Evolutionary conservation across 1,140 invertebrate genomes (phyloP).

Genomic region (Eumaeus atala): DNA sequence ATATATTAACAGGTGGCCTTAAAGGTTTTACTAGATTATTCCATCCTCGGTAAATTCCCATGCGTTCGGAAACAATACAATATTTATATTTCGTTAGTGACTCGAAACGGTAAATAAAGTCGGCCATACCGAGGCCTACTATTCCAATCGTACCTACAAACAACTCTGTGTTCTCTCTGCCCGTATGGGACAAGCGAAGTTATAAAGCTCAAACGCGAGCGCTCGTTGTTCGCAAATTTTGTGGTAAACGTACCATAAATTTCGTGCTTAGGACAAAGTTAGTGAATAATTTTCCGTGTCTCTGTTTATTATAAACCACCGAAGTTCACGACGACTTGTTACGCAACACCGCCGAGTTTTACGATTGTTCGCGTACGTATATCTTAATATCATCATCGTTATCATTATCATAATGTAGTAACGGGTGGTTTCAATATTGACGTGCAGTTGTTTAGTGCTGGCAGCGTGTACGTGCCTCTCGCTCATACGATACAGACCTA

Average conservation of each 20-base stretch:
- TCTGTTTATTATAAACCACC: conserved; percentile 59
- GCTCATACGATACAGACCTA: no score
- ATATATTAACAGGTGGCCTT: no score
- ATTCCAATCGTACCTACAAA: conserved; percentile 19
- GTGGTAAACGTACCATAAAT: conserved; percentile 65
- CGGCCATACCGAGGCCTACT: conserved; percentile 9
- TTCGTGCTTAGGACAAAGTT: conserved; percentile 57
- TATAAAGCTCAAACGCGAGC: conserved; percentile 56
- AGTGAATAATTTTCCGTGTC: conserved; percentile 63
- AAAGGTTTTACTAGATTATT: no score
- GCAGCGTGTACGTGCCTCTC: no score
- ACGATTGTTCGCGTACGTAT: no score
- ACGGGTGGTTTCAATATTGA: no score
- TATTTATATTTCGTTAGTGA: neutral
- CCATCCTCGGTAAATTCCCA: no score
- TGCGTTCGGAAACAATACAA: neutral
- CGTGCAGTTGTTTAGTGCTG: no score
- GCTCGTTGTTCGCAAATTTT: conserved; percentile 61
- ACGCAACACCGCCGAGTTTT: conserved; percentile 47
- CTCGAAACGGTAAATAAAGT: neutral
- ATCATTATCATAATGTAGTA: no score
- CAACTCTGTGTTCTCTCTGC: conserved; percentile 32
- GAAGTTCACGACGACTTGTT: conserved; percentile 49
- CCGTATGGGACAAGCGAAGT: conserved; percentile 43
- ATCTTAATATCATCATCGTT: no score